These are phyloP conservation scores for Sebastes reedi DNA, from an alignment of 2,797 vertebrate species.

Conservation along the genomic window DNA sequence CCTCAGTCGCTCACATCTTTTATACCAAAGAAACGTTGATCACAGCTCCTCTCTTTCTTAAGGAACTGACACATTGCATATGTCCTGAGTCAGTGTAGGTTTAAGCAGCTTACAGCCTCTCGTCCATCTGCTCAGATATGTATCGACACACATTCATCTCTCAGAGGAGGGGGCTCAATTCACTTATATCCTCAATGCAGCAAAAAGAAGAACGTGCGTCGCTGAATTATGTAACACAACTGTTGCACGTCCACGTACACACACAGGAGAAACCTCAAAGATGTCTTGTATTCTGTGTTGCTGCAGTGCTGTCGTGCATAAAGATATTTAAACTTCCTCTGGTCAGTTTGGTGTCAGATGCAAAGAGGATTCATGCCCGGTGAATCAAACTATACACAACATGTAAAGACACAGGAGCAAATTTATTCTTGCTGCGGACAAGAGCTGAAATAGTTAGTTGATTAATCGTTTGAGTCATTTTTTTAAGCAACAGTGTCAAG, in stretches of 20 bases:
- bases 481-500: neutral
- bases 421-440: neutral
- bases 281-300: slow-evolving; percentile 1
- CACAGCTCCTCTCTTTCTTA: slow-evolving; percentile 19
- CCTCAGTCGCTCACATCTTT: slow-evolving; percentile 16
- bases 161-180: slow-evolving; percentile 40
- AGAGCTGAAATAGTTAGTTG: neutral
- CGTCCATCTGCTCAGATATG: slow-evolving; percentile 65
- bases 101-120: slow-evolving; percentile 76
- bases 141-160: slow-evolving; percentile 54
- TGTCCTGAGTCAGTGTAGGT: slow-evolving; percentile 68
- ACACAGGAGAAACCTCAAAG: neutral
- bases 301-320: slow-evolving; percentile 19
- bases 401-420: neutral
- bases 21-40: slow-evolving; percentile 31
- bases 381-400: neutral
- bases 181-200: slow-evolving; percentile 58
- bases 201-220: slow-evolving; percentile 48
- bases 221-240: slow-evolving; percentile 62
- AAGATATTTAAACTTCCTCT: slow-evolving; percentile 3
- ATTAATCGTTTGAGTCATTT: neutral
- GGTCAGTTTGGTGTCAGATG: slow-evolving; percentile 18
- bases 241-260: slow-evolving; percentile 6
- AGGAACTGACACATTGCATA: slow-evolving; percentile 36
- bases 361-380: slow-evolving; percentile 5